Evolutionary conservation across 1,140 invertebrate genomes (phyloP), one percentile per base, ranked within the genome.

Genomic region (Dufourea novaeangliae): DNA sequence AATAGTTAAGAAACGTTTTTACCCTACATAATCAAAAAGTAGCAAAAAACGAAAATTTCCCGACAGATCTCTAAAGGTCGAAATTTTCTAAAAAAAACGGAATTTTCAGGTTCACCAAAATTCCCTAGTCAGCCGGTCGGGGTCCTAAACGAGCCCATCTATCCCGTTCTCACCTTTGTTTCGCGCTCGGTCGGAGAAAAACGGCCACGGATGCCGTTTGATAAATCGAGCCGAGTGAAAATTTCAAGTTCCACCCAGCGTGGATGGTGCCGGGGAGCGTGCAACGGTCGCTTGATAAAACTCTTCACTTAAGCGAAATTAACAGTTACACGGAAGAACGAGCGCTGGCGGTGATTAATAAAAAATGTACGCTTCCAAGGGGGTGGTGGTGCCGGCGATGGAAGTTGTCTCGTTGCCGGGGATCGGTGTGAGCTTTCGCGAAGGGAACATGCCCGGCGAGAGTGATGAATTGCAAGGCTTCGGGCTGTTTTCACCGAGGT

Each of bases 121-220:
- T n/a, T n/a, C n/a, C n/a, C n/a, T n/a, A n/a, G n/a, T 82, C 80
- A 62, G 12, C 29, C 20, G 14, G 79, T 67, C n/a, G 66, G 20
- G 46, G 17, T n/a, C 46, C 67, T 72, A 64, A 3, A 82, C 41
- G 57, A 59, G 67, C 34, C 78, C 46, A 14, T 17, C 14, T 62
- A 41, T 50, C 46, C 52, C 54, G 20, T 20, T 7, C 46, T 3
- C 46, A 29, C 64, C 3, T 17, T 1, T 27, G 7, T 10, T 1
- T 10, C 25, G 14, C 11, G 1, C 22, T 1, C 14, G 32, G n/a
- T 0, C 34, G 32, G 22, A 66, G 61, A 27, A 25, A 50, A 68
- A 59, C 73, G 37, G 3, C 2, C 63, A 39, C 25, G 52, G 72
- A 34, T 52, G 73, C 46, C 5, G 50, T 32, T 76, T 76, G 73